A percentile compares a stretch with the other conserved stretches of the same genome.
phyloP scores from a whole-genome alignment of 2,888 invertebrate species.

The Yponomeuta cagnagella region DNA sequence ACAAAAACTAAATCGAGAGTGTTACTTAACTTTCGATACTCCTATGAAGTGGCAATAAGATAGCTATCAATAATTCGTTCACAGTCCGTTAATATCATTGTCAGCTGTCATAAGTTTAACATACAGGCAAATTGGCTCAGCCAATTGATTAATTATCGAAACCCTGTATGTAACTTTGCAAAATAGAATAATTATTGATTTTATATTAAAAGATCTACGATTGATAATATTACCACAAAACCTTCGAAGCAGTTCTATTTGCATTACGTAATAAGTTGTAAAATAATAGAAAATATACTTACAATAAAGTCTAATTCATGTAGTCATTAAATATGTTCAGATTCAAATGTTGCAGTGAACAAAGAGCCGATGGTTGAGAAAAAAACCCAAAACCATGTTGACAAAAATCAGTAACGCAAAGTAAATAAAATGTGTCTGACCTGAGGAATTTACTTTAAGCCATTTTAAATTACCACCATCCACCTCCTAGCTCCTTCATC shows the following conservation, averaged over 20 bases:
- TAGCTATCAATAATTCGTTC: background rate
- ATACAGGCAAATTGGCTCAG: conserved; percentile 38
- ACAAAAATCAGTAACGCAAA: too few relatives aligned
- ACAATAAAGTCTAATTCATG: too few relatives aligned
- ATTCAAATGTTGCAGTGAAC: too few relatives aligned
- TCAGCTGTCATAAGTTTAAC: conserved; percentile 47
- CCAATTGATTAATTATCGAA: conserved; percentile 38
- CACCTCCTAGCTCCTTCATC: too few relatives aligned
- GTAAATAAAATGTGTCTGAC: too few relatives aligned
- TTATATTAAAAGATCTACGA: background rate
- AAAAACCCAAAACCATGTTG: too few relatives aligned
- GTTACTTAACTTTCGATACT: background rate
- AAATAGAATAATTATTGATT: background rate
- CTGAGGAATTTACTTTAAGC: too few relatives aligned
- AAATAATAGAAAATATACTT: too few relatives aligned
- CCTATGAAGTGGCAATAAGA: background rate
- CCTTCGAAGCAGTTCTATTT: background rate
- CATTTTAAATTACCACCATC: too few relatives aligned
- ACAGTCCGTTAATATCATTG: conserved; percentile 30
- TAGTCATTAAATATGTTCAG: too few relatives aligned
- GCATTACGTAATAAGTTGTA: too few relatives aligned
- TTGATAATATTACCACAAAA: background rate
- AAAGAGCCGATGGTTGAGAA: too few relatives aligned
- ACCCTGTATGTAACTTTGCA: conserved; percentile 27
- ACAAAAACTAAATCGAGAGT: background rate